Evolutionary conservation across 2,797 vertebrate species (phyloP).

Genomic region (Brachyalestes nurse): DNA sequence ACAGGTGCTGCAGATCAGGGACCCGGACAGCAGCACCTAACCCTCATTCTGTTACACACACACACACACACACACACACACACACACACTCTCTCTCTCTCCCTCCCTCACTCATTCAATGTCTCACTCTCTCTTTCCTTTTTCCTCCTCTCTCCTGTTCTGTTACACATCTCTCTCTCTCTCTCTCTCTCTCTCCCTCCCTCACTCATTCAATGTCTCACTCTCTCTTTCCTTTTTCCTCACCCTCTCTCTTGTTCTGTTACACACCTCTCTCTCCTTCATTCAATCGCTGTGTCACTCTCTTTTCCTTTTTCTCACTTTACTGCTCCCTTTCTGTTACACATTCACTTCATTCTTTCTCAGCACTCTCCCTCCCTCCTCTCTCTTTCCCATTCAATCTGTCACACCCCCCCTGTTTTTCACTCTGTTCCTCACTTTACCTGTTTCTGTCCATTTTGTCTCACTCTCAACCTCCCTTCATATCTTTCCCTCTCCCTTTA

Average conservation of each 20-base stretch:
- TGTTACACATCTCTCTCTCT: no score
- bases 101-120: not conserved
- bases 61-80: no score
- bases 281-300: not conserved
- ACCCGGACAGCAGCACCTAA: conserved; percentile 19
- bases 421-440: not conserved
- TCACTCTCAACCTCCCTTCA: not conserved
- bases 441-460: not conserved
- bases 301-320: not conserved
- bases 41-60: no score
- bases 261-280: not conserved
- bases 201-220: no score
- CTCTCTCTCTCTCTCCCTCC: no score
- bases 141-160: no score
- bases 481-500: not conserved
- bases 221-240: not conserved
- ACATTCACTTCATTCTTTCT: not conserved
- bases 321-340: not conserved
- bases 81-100: not conserved
- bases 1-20: conserved; percentile 57
- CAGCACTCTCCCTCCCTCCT: not conserved
- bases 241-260: not conserved
- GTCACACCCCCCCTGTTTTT: not conserved
- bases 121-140: no score
- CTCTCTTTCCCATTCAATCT: not conserved